phyloP scores from a whole-genome alignment of 2,888 invertebrate species.

The Conus canariensis region DNA sequence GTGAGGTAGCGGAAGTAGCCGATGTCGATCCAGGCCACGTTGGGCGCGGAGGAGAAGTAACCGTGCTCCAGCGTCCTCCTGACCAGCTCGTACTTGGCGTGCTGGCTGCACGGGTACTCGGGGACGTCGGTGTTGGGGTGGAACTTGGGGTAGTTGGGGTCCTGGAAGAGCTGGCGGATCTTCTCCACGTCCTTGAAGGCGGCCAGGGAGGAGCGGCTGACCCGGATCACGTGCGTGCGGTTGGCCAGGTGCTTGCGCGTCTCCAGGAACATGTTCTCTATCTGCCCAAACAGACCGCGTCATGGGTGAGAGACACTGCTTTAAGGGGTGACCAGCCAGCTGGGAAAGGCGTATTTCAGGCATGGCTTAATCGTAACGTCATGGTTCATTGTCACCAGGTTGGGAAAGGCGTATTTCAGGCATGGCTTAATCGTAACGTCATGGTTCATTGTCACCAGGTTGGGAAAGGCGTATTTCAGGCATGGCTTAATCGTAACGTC shows the following conservation, averaged over 20 bases:
- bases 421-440: too few relatives aligned
- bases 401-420: too few relatives aligned
- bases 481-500: too few relatives aligned
- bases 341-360: too few relatives aligned
- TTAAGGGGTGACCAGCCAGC: neutral
- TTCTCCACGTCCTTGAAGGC: conserved; percentile 53
- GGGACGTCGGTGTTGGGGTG: conserved; percentile 63
- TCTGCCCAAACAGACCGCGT: conserved; percentile 27
- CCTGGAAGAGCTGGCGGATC: conserved; percentile 51
- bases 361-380: too few relatives aligned
- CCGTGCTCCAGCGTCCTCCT: conserved; percentile 47
- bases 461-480: too few relatives aligned
- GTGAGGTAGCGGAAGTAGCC: conserved; percentile 60
- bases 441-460: too few relatives aligned
- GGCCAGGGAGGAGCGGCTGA: conserved; percentile 55
- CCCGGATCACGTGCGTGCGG: conserved; percentile 51
- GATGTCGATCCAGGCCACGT: conserved; percentile 63
- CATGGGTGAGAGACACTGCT: neutral
- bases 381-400: too few relatives aligned
- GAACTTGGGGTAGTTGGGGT: conserved; percentile 58
- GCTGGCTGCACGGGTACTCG: conserved; percentile 60
- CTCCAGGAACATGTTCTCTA: conserved; percentile 48
- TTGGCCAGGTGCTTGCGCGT: conserved; percentile 45
- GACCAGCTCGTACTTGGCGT: conserved; percentile 61
- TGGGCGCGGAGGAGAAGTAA: conserved; percentile 51